Evolutionary conservation across 2,888 invertebrate genomes (phyloP).

Genomic region (Gastrophysa polygoni): DNA sequence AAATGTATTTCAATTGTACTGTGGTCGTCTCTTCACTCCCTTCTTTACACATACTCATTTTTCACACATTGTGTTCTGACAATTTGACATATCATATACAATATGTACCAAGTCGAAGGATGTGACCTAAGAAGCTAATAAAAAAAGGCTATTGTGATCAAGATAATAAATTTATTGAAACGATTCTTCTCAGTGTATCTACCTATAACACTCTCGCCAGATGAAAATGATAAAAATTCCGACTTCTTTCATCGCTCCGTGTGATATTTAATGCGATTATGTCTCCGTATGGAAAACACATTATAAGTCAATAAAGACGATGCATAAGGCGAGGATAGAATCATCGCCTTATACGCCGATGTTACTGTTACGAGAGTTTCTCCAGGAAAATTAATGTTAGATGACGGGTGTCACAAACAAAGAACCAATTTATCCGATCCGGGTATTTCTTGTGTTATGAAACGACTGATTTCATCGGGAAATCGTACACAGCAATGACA

Average conservation of each 20-base stretch:
- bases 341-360: constrained; percentile 3
- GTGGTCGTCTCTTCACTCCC: too few relatives aligned
- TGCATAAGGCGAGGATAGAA: constrained; percentile 5
- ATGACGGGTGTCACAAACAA: not conserved
- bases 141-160: too few relatives aligned
- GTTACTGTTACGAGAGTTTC: constrained; percentile 9
- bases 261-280: constrained; percentile 16
- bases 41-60: too few relatives aligned
- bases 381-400: constrained; percentile 14
- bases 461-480: not conserved
- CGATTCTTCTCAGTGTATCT: not conserved
- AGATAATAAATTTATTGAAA: too few relatives aligned
- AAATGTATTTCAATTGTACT: too few relatives aligned
- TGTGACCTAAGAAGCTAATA: too few relatives aligned
- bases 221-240: constrained; percentile 18
- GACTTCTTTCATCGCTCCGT: constrained; percentile 11
- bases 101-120: too few relatives aligned
- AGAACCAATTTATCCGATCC: not conserved
- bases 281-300: constrained; percentile 13
- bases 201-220: constrained; percentile 21
- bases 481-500: not conserved
- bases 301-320: constrained; percentile 18
- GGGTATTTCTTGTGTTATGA: not conserved
- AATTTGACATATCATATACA: too few relatives aligned
- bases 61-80: too few relatives aligned